Conservation (phyloP, 2,113 vertebrate genomes). For the Romanogobio albipinnatus region DNA sequence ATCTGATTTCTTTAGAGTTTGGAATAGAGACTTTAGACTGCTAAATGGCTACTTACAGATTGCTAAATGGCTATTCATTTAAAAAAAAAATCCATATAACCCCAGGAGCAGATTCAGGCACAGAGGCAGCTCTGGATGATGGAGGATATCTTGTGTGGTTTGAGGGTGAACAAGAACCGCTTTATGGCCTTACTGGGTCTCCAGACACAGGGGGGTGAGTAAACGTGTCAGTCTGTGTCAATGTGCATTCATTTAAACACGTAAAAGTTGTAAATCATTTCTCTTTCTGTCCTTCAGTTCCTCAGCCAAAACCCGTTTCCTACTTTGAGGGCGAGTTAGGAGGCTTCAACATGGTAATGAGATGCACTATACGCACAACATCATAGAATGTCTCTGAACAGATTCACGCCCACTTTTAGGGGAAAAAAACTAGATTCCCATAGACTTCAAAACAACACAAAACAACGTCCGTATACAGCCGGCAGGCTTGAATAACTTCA, state of each 20-base stretch:
- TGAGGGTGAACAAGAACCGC: constrained; percentile 76
- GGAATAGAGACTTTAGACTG: neutral
- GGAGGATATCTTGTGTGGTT: constrained; percentile 85
- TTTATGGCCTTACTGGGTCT: constrained; percentile 73
- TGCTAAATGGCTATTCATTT: neutral
- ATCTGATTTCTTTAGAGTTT: neutral
- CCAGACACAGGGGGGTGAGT: constrained; percentile 71
- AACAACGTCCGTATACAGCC: too few species aligned
- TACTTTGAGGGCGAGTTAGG: constrained; percentile 7
- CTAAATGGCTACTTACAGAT: neutral
- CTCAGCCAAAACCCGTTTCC: neutral
- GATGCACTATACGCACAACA: neutral
- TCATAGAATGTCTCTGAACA: too few species aligned
- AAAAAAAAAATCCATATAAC: neutral
- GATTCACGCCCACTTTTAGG: too few species aligned
- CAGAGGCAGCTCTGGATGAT: constrained; percentile 92
- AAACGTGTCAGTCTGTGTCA: neutral
- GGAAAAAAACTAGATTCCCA: too few species aligned
- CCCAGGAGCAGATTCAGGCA: constrained; percentile 82
- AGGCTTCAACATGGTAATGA: constrained; percentile 12
- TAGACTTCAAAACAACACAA: too few species aligned
- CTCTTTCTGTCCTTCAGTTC: constrained; percentile 21
- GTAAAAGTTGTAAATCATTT: neutral
- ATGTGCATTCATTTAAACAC: neutral
- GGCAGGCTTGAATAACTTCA: too few species aligned